phyloP scores from a whole-genome alignment of 2,888 invertebrate genomes.

The Lepidonotus clava region DNA sequence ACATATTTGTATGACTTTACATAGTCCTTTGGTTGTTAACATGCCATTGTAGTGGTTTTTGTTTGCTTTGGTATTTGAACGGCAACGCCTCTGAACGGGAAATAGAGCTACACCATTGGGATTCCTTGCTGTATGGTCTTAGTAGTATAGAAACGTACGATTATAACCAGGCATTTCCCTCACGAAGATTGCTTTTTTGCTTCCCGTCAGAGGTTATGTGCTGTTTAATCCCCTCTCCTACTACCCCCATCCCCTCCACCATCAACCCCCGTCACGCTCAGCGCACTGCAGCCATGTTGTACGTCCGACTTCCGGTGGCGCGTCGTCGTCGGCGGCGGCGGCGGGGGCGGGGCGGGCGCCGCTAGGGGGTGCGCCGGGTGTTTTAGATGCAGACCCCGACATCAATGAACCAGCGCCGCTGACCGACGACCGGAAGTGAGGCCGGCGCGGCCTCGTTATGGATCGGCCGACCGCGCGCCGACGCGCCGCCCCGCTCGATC shows the following conservation, averaged over 20 bases:
- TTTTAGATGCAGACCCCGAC: constrained; percentile 41
- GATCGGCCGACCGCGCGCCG: constrained; percentile 8
- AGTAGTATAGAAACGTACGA: no score
- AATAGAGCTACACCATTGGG: no score
- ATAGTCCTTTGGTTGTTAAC: no score
- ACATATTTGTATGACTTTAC: no score
- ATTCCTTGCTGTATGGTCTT: no score
- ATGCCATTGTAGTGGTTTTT: no score
- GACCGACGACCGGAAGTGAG: constrained; percentile 43
- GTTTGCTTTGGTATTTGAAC: no score
- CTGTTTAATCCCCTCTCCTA: no score
- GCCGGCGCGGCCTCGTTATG: constrained; percentile 44
- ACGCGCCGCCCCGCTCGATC: constrained; percentile 50
- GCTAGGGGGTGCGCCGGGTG: background rate
- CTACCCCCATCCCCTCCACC: background rate
- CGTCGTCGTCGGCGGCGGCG: background rate
- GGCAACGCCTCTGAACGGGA: no score
- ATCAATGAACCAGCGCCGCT: background rate
- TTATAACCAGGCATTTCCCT: no score
- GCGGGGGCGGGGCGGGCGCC: background rate
- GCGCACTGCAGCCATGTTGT: constrained; percentile 49
- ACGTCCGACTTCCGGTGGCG: constrained; percentile 34
- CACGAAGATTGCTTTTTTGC: no score
- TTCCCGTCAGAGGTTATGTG: no score
- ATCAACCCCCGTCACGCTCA: constrained; percentile 27